Evolutionary conservation across 2,888 invertebrate species (phyloP).

Genomic region (Caenorhabditis afra): DNA sequence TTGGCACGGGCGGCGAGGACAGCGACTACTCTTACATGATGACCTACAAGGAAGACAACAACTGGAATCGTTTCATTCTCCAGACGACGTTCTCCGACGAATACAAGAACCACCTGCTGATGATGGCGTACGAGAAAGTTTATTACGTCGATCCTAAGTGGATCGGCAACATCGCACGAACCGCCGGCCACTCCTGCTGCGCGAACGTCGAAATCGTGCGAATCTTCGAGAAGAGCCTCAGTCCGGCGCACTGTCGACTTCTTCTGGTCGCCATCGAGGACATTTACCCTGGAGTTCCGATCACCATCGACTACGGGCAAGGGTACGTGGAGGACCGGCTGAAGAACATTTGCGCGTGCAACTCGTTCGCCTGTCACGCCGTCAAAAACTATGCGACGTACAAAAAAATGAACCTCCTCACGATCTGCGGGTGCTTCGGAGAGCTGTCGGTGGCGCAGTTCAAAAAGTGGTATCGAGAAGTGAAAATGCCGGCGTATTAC

Average conservation of each 20-base stretch:
- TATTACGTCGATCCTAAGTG: slow-evolving; percentile 10
- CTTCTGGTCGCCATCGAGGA: slow-evolving; percentile 10
- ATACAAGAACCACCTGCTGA: background rate
- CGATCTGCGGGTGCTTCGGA: background rate
- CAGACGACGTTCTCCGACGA: no score
- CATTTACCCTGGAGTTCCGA: slow-evolving; percentile 17
- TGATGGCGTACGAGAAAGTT: background rate
- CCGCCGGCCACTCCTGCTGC: slow-evolving; percentile 3
- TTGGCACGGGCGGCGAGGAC: background rate
- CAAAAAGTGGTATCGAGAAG: no score
- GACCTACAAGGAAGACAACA: background rate
- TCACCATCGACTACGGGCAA: slow-evolving; percentile 23
- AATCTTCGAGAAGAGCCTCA: slow-evolving; percentile 4
- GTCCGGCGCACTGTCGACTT: background rate
- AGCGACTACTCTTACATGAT: slow-evolving; percentile 1
- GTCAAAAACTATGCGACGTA: background rate
- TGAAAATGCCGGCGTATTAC: no score
- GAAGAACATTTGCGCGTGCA: background rate
- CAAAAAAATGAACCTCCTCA: background rate
- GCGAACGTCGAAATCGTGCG: slow-evolving; percentile 13
- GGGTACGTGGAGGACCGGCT: background rate
- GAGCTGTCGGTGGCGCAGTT: no score
- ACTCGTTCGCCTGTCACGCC: slow-evolving; percentile 3
- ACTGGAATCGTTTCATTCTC: background rate
- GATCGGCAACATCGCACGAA: slow-evolving; percentile 10